Percentiles rank a stretch among this genome's conserved stretches.
Conservation (phyloP, 2,797 vertebrate genomes). For the Arrhamphus sclerolepis region DNA sequence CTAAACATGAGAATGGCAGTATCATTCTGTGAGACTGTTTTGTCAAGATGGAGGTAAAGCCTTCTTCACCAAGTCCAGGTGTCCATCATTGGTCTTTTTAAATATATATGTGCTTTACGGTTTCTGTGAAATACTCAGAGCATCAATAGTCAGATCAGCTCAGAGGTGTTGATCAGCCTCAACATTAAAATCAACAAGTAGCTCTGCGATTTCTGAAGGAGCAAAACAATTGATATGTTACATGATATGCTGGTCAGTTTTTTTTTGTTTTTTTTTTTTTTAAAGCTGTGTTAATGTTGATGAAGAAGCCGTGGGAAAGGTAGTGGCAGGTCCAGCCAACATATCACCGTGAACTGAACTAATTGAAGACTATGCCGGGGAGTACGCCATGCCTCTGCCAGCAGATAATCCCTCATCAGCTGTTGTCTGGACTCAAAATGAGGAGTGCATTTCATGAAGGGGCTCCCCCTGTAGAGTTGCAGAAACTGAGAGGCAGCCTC, state of each 20-base stretch:
- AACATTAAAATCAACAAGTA: no score
- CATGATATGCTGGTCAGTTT: neutral
- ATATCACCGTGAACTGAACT: slow-evolving; percentile 82
- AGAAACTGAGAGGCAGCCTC: slow-evolving; percentile 85
- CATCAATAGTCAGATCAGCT: neutral
- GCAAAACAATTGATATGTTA: neutral
- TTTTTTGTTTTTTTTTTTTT: no score
- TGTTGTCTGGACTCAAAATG: slow-evolving; percentile 83
- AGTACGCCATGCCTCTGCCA: slow-evolving; percentile 79
- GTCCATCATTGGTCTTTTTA: neutral
- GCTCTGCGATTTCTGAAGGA: neutral
- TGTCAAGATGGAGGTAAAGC: no score
- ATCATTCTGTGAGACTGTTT: no score
- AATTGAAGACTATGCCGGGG: slow-evolving; percentile 87
- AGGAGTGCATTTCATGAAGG: slow-evolving; percentile 85
- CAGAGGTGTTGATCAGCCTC: neutral
- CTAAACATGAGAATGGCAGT: no score
- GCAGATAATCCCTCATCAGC: slow-evolving; percentile 88
- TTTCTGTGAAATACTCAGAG: neutral
- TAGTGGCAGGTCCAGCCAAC: slow-evolving; percentile 77
- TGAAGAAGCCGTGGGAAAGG: slow-evolving; percentile 84
- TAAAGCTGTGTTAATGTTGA: slow-evolving; percentile 19
- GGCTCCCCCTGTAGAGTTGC: slow-evolving; percentile 81
- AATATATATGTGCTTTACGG: neutral
- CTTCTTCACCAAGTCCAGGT: no score